Base-by-base conservation (phyloP, 2,888 invertebrate genomes). In the Ormyrus labotus region DNA sequence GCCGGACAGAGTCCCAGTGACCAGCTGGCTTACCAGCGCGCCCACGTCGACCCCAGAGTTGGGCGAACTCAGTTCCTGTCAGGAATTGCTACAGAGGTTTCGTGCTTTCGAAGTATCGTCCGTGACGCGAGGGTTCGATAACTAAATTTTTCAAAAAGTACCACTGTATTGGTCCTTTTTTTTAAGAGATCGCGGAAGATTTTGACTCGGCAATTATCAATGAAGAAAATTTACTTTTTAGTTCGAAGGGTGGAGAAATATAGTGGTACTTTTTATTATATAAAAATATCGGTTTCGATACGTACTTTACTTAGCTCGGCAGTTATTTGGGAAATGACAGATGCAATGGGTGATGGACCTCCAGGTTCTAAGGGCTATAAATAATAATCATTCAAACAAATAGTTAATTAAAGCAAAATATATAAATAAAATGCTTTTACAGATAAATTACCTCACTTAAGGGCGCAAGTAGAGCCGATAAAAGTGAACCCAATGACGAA, bases 1-100 rank as follows among this genome's bases (percentile, higher is more conserved):
- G 0, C 90, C 90, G 5, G 89, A 85, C 6, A 89, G 76, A 2
- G 86, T 83, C n/a, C 90, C 90, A 5, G 88, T 85, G 8, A 90
- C 83, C 11, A 91, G 81, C 3, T 89, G 86, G 47, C 86, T 85
- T 9, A 90, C 84, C 4, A 90, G 71, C 5, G 85, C 84, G 4
- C 87, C 86, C 0, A 90, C 6, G 73, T 90, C 90, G 0, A 87
- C 85, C 6, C 67, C 85, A 51, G 61, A 78, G 68, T 76, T 84
- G 61, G 73, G 81, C 6, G 19, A 6, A 11, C 83, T 70, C n/a
- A 87, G 67, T 81, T 87, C 87, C 90, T 90, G 64, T 4, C 34
- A 34, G 34, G 34, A 34, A 34, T 34, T 34, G 34, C 34, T 34
- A 34, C 34, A 34, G 34, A 34, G 34, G 3, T 34, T 34, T 34